Conservation (phyloP, 2,113 vertebrate species). For the Alethe castanea region DNA sequence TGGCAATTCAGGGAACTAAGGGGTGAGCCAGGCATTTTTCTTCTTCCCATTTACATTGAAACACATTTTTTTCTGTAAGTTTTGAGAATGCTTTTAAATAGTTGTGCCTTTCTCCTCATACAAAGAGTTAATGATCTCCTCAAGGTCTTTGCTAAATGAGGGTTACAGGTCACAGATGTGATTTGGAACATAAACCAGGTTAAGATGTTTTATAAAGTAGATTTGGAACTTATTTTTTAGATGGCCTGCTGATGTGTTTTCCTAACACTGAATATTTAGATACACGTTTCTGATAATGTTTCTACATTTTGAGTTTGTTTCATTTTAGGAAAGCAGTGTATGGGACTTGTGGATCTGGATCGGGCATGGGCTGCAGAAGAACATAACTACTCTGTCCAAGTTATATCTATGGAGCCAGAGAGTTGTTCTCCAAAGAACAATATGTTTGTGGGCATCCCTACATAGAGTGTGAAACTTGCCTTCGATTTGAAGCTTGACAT, state of each 20-base stretch:
- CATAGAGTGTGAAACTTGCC: slow-evolving; percentile 21
- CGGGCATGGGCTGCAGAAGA: slow-evolving; percentile 88
- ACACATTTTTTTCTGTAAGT: background rate
- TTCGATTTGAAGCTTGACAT: background rate
- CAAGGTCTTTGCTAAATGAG: background rate
- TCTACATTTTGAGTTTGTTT: background rate
- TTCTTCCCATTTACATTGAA: background rate
- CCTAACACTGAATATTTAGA: background rate
- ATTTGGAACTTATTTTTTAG: background rate
- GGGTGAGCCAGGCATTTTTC: background rate
- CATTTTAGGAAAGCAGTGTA: slow-evolving; percentile 89
- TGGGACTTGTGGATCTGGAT: slow-evolving; percentile 96
- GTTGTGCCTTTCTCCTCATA: background rate
- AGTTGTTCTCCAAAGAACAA: slow-evolving; percentile 98
- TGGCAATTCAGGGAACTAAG: background rate
- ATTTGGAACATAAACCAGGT: background rate
- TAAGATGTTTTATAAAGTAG: background rate
- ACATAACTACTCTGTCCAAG: slow-evolving; percentile 80
- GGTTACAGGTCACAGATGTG: background rate
- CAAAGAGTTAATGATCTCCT: background rate
- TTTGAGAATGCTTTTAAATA: background rate
- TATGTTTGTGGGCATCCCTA: slow-evolving; percentile 84
- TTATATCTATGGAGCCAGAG: slow-evolving; percentile 95
- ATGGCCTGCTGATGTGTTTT: background rate
- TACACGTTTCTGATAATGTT: background rate